Evolutionary conservation across 2,113 vertebrate species (phyloP).

Genomic region (Tyto alba): DNA sequence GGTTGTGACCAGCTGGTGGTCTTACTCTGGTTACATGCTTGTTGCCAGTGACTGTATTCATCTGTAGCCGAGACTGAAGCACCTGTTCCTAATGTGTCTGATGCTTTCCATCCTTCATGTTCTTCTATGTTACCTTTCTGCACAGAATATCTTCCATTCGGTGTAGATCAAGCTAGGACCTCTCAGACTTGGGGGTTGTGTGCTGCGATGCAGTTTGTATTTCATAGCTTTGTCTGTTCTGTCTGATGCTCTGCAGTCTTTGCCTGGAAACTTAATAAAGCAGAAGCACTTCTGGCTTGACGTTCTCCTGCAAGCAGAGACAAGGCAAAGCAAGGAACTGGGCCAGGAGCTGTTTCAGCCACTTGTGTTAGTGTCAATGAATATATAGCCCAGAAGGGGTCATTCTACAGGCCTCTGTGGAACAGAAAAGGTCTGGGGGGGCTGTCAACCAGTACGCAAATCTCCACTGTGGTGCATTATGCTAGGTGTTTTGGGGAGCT

Average conservation of each 20-base stretch:
- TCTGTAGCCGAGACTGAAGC: not conserved
- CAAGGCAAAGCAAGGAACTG: not conserved
- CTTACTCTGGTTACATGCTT: not conserved
- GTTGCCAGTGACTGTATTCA: not conserved
- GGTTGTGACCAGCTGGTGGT: not conserved
- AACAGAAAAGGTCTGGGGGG: not conserved
- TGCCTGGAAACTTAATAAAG: not conserved
- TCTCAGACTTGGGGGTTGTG: not conserved
- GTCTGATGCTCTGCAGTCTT: not conserved
- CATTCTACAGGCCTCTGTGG: not conserved
- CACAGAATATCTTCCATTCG: not conserved
- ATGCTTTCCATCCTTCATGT: not conserved
- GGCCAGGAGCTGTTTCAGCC: not conserved
- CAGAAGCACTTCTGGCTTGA: not conserved
- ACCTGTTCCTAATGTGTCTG: not conserved
- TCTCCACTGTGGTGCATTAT: not conserved
- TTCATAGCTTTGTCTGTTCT: not conserved
- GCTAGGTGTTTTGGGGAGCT: not conserved
- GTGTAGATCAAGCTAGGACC: not conserved
- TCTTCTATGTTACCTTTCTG: not conserved
- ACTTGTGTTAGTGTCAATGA: not conserved
- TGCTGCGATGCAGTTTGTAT: not conserved
- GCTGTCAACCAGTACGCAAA: not conserved
- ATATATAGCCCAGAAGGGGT: not conserved
- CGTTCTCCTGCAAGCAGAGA: not conserved